Evolutionary conservation across 2,797 vertebrate species (phyloP), one percentile per base, ranked within the genome.

Genomic region (Euphonia xanthogaster): DNA sequence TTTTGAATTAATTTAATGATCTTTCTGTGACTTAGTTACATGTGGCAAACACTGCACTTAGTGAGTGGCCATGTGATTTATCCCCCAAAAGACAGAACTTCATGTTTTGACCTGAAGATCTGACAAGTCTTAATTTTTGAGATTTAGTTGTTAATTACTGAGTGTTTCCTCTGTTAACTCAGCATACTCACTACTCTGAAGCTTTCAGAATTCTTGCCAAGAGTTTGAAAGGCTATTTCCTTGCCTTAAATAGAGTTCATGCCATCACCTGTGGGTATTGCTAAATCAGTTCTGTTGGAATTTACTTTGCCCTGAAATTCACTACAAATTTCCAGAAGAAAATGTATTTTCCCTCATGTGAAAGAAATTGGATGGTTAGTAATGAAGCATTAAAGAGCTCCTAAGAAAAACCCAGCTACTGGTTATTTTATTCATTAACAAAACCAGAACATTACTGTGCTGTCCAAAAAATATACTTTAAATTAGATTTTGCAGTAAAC

Each of bases 231-330:
- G 48, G 66, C 33, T 67, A 35, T 90, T 93, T 86, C 66, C 71
- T 66, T 73, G 55, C 17, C 51, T 79, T 75, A 76, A 55, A 27
- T 58, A 40, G 81, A 93, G 63, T 85, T 96, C 73, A 73, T 95
- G 77, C 83, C 66, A 78, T 90, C 90, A 91, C 76, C 61, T 80
- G 44, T 92, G 80, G 55, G 62, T 92, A 88, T 75, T 78, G 79
- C 90, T 94, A 62, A 83, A 84, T 61, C 92, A 78, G 51, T 78
- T 94, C 68, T 47, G 47, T 68, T 88, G 76, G 70, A 93, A 90
- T 33, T 90, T 62, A 75, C 39, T 84, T 67, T 66, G 15, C 31
- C 48, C 33, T 75, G 62, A 93, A 81, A 86, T 90, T 88, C 33
- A 39, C 51, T 81, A 28, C 31, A 72, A 51, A 66, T 80, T 82